Base-by-base conservation (phyloP, 1,140 invertebrate species). In the Popillia japonica region DNA sequence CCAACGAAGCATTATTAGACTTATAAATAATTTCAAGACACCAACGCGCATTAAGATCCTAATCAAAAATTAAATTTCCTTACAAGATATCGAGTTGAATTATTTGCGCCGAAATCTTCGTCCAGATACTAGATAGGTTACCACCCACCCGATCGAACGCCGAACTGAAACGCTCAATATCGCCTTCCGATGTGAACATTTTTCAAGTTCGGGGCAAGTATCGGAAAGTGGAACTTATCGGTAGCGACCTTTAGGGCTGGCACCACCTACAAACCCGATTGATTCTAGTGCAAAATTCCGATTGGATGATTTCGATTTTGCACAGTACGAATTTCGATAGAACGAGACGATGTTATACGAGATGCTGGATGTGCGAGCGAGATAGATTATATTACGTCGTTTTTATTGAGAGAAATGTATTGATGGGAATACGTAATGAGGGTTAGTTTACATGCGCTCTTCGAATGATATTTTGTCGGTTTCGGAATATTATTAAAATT, bases 221-320 rank as follows among this genome's bases (percentile, higher is more conserved):
- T 68, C 20, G 61, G 61, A 68, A 68, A 68, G 61, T 68, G 20
- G 61, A 22, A 68, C 61, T 68, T 68, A 68, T 68, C 61, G 61
- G 22, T 68, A 22, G 61, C n/a, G 22, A n/a, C 61, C 61, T 68
- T 68, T 34, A 34, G 61, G 27, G 61, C 61, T 27, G 61, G 61
- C n/a, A 34, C 61, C 61, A 22, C 61, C 61, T 23, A 68, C 20
- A 11, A 23, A 23, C 22, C n/a, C 61, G 61, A 68, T 68, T 68
- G 61, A 68, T 68, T 68, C 61, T 68, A 68, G 22, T 27, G 61
- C 61, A 68, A 68, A 68, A 68, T 68, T 68, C 20, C 61, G 61
- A 68, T 68, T 68, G 61, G 61, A 34, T 68, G 61, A 20, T 34
- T 68, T 68, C 61, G 61, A 68, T 68, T 68, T 68, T 68, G 61